Base-by-base conservation (phyloP, 2,888 invertebrate genomes). In the Amphipyra berbera region DNA sequence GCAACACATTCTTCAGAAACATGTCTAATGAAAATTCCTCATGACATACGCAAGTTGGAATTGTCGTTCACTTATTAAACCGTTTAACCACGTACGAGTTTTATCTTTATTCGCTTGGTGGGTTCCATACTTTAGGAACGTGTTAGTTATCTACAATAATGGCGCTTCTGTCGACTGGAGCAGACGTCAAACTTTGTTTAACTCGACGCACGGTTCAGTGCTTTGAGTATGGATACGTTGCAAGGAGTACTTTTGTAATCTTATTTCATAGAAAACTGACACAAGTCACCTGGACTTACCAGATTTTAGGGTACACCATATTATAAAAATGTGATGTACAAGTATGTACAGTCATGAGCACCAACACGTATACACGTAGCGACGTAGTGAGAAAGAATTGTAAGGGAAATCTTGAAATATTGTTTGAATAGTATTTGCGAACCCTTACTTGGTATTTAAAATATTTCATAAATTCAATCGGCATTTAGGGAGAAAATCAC, bases 131-230 rank as follows among this genome's bases (percentile, higher is more conserved):
- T 75, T 73, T 78, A 78, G 72, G 67, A 77, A 74, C 71, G 67
- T 61, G 64, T 70, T 70, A 75, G 69, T 76, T 81, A 79, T 79
- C 67, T 84, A 76, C 76, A 76, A 82, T 84, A 84, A 84, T 80
- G 81, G 79, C 59, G 67, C 70, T 62, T 74, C 73, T 82, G 80
- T 83, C 49, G 77, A 79, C 78, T 79, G 55, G 58, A 64, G 71
- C 78, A 85, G 82, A 81, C 82, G 83, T 85, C 80, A 80, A 86
- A 87, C 79, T 87, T 88, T 83, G 73, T 78, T 76, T 62, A 74
- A 82, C 76, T 82, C 65, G 52, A 72, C 61, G 76, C 76, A 69
- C 62, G 69, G 70, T 73, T 76, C 69, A 71, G 46, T 46, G 53
- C 65, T 65, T 65, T 15, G 46, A 47, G 54, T 35, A 58, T 37